Percentiles rank a stretch among this genome's conserved stretches.
Conservation (phyloP, 1,140 invertebrate genomes). For the Arion vulgaris region DNA sequence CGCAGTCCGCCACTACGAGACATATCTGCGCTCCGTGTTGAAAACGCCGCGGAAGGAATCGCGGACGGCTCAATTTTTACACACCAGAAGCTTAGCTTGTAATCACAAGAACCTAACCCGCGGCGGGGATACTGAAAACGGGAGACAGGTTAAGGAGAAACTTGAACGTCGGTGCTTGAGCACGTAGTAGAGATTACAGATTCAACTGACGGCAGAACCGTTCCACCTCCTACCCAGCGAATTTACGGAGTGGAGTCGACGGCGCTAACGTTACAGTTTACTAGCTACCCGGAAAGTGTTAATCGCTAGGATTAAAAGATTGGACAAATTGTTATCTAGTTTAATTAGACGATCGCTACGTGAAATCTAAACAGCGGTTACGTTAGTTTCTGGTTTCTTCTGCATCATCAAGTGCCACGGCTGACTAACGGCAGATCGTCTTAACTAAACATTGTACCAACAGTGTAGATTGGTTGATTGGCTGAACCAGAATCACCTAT, state of each 20-base stretch:
- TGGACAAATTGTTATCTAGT: conserved; percentile 11
- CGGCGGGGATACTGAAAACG: too few species aligned
- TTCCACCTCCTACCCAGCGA: not conserved
- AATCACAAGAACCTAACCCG: conserved; percentile 9
- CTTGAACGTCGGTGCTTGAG: not conserved
- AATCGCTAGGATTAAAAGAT: conserved; percentile 26
- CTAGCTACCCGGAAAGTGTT: conserved; percentile 7
- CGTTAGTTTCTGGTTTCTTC: too few species aligned
- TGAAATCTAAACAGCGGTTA: not conserved
- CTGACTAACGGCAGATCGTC: too few species aligned
- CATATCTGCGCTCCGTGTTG: conserved; percentile 3
- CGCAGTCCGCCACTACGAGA: conserved; percentile 2
- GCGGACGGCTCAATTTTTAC: conserved; percentile 13
- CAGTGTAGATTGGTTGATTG: too few species aligned
- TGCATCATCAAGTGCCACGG: too few species aligned
- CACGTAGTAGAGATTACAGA: conserved; percentile 14
- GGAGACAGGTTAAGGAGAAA: not conserved
- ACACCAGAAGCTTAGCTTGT: conserved; percentile 29
- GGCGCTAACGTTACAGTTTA: too few species aligned
- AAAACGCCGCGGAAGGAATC: conserved; percentile 18
- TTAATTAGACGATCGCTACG: not conserved
- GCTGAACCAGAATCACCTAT: too few species aligned
- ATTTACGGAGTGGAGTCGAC: too few species aligned
- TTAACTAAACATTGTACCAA: too few species aligned
- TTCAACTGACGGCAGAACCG: conserved; percentile 10